Percentiles rank a stretch among this genome's conserved stretches.
phyloP scores from a whole-genome alignment of 2,797 vertebrate species.

The Petrocephalus schoutedeni region DNA sequence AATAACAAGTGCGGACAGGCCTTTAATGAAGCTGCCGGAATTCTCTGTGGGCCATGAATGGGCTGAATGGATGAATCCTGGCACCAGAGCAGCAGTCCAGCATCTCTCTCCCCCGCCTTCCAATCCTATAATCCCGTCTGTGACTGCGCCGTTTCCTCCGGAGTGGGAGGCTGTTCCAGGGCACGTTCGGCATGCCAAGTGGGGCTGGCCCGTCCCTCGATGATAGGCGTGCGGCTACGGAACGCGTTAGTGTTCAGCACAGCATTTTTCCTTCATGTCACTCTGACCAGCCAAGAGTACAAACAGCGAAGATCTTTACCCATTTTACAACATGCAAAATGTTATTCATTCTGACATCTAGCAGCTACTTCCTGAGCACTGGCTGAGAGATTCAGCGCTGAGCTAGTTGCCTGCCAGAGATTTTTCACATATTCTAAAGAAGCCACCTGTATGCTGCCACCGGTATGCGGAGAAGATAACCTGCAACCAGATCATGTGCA shows the following conservation, averaged over 20 bases:
- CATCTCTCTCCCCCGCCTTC: slow-evolving; percentile 50
- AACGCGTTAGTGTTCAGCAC: not conserved
- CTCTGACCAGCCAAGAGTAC: not conserved
- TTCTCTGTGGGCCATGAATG: slow-evolving; percentile 30
- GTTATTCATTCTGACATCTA: not conserved
- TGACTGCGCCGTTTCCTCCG: slow-evolving; percentile 39
- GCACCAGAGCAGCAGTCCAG: slow-evolving; percentile 54
- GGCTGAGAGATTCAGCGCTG: not conserved
- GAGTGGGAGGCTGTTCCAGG: not conserved
- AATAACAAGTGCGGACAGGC: not conserved
- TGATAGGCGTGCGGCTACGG: not conserved
- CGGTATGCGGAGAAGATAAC: not conserved
- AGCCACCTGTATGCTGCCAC: not conserved
- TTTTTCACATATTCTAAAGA: not conserved
- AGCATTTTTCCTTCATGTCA: not conserved
- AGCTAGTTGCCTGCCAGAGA: not conserved
- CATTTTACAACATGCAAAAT: not conserved
- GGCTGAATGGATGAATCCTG: slow-evolving; percentile 55
- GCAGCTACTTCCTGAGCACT: not conserved
- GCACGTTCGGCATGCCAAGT: not conserved
- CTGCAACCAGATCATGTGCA: not conserved
- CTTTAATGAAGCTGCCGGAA: slow-evolving; percentile 24
- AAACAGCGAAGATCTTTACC: not conserved
- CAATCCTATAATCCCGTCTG: slow-evolving; percentile 38
- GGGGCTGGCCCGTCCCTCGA: not conserved